These are phyloP conservation scores for Meta bourneti DNA, from an alignment of 2,888 invertebrate species.

Conservation along the genomic window DNA sequence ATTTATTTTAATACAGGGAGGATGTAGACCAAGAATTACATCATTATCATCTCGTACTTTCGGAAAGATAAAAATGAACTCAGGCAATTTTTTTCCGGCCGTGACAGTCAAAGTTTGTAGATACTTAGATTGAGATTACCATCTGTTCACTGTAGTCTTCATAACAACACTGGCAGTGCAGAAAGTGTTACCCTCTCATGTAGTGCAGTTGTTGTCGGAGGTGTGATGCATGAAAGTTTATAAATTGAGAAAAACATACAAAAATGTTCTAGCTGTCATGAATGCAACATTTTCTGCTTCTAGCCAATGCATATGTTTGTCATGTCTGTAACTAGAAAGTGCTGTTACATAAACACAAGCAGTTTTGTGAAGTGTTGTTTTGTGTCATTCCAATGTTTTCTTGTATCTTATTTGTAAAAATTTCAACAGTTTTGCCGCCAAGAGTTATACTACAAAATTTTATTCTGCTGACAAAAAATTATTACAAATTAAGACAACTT, in stretches of 20 bases:
- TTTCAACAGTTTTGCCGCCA: constrained; percentile 9
- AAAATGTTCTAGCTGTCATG: constrained; percentile 48
- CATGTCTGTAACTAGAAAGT: constrained; percentile 71
- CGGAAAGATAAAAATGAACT: constrained; percentile 70
- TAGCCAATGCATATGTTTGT: constrained; percentile 73
- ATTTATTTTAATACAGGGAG: constrained; percentile 77
- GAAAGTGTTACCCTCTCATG: constrained; percentile 49
- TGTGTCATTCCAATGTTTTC: constrained; percentile 65
- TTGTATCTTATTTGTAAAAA: constrained; percentile 64
- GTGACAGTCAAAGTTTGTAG: constrained; percentile 74
- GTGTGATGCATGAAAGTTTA: constrained; percentile 18
- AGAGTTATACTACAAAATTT: constrained; percentile 8
- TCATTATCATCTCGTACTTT: constrained; percentile 74
- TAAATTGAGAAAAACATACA: constrained; percentile 22
- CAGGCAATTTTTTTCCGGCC: constrained; percentile 76
- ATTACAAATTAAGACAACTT: constrained; percentile 29
- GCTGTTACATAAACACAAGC: constrained; percentile 60
- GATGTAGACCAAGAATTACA: constrained; percentile 77
- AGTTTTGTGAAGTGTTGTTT: constrained; percentile 71
- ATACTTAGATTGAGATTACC: constrained; percentile 65
- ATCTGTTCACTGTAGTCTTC: constrained; percentile 64
- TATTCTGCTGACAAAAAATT: constrained; percentile 12
- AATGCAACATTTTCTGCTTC: constrained; percentile 69
- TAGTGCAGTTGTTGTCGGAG: constrained; percentile 64
- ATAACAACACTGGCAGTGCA: constrained; percentile 41